Evolutionary conservation across 2,888 invertebrate genomes (phyloP), one percentile per base, ranked within the genome.

Genomic region (Chouioia cunea): DNA sequence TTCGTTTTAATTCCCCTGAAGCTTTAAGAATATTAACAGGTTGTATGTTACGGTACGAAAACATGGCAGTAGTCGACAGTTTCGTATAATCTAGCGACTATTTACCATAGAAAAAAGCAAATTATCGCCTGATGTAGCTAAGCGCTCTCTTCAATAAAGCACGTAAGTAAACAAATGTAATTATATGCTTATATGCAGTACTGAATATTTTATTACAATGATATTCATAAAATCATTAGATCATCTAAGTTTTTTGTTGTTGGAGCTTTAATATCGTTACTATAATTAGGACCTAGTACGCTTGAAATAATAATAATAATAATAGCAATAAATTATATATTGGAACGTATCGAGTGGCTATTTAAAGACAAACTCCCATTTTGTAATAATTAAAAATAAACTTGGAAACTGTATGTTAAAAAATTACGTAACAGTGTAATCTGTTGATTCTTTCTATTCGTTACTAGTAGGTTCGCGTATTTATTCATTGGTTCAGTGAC

Each of bases 51-150:
- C 54, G 22, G n/a, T 60, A 57, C 20, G 53, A 50, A 48, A 68
- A 48, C 48, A 44, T 65, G 65, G 60, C 65, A 56, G 70, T 65
- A 56, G 48, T 65, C 18, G 43, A 65, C 43, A 50, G 15, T 22
- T 50, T 50, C 54, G 46, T 68, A 60, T 22, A 15, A 62, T 50
- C 46, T 27, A 54, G 64, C 57, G 3, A 63, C 22, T 53, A 52
- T 63, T 60, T 44, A 22, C 23, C 16, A 20, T 20, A 47, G n/a
- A n/a, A 23, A 44, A 16, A 22, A 56, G 46, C 47, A 56, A 3
- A 12, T 36, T 53, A 54, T 23, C 18, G 14, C 2, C 10, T 36
- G 10, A 10, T 36, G 6, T 36, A 10, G 1, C 36, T 10, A 10
- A 36, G 12, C 12, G 36, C 36, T 36, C 10, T 36, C 4, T 6